Evolutionary conservation across 2,888 invertebrate genomes (phyloP), one percentile per base, ranked within the genome.

Genomic region (Scaptomyza caliginosa): DNA sequence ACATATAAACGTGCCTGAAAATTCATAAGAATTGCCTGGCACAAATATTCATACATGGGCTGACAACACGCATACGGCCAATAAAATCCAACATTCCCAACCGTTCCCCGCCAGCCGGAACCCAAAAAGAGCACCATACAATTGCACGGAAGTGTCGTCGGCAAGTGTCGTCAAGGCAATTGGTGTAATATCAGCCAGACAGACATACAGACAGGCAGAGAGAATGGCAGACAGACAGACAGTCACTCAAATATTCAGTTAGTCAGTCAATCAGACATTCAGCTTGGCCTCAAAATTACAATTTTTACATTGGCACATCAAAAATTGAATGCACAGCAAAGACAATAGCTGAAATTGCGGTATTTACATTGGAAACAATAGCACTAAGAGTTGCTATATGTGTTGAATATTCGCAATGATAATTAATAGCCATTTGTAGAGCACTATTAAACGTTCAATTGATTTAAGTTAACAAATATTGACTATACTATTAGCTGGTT

Each of bases 91-190:
- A 42, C 40, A 32, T 32, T 32, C 6, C 32, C 32, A 19, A 24
- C 13, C n/a, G 19, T 16, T 46, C 43, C 17, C 24, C 34, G n/a
- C n/a, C 16, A 71, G 60, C 78, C 77, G 78, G 88, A 87, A 85
- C 83, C 62, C 62, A 77, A 63, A 81, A 60, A 77, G 75, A 74
- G 30, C 70, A 76, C 52, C 67, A 46, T 65, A 86, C 88, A 81
- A 88, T 81, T 88, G 88, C 84, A 79, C 84, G 81, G 88, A 81
- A 88, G 81, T 81, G 81, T 81, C 86, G 83, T 78, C 68, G 83
- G 49, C 72, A 88, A 81, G 88, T 81, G 88, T 73, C 86, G 88
- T 86, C 67, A 79, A 88, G 84, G 88, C 86, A 86, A 81, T 81
- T 86, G 86, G 43, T 67, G 58, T 82, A 86, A 71, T 75, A 67